Evolutionary conservation across 2,797 vertebrate species (phyloP).

Genomic region (Molossus alvarezi): DNA sequence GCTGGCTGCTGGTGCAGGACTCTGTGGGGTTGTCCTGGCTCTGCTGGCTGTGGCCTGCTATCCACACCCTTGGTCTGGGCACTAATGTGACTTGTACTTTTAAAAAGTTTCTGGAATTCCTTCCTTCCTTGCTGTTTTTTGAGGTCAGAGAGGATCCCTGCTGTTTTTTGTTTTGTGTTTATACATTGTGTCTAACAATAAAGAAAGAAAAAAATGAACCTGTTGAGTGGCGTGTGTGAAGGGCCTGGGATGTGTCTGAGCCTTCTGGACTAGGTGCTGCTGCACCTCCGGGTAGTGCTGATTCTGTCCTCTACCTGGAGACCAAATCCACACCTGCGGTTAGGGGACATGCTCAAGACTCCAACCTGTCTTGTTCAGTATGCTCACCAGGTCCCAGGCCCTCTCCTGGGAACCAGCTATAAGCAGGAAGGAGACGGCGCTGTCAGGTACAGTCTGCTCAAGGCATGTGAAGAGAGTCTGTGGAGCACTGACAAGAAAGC

Average conservation of each 20-base stretch:
- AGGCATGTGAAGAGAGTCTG: not conserved
- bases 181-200: constrained; percentile 78
- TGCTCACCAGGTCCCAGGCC: not conserved
- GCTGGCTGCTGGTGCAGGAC: not conserved
- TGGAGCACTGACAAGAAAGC: not conserved
- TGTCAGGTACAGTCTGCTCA: not conserved
- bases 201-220: constrained; percentile 70
- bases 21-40: not conserved
- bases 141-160: constrained; percentile 40
- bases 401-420: not conserved
- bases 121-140: constrained; percentile 65
- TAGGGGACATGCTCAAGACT: not conserved
- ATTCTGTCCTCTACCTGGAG: not conserved
- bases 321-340: not conserved
- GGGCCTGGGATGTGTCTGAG: not conserved
- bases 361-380: not conserved
- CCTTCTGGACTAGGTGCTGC: not conserved
- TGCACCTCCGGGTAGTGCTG: not conserved
- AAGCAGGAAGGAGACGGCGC: not conserved
- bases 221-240: constrained; percentile 56
- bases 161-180: constrained; percentile 76
- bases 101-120: constrained; percentile 35
- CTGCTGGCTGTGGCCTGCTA: not conserved
- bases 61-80: not conserved
- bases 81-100: constrained; percentile 59